A percentile compares a stretch with the other conserved stretches of the same genome.
These are phyloP conservation scores for Thunnus thynnus DNA, from an alignment of 2,113 vertebrate genomes.

Conservation along the genomic window DNA sequence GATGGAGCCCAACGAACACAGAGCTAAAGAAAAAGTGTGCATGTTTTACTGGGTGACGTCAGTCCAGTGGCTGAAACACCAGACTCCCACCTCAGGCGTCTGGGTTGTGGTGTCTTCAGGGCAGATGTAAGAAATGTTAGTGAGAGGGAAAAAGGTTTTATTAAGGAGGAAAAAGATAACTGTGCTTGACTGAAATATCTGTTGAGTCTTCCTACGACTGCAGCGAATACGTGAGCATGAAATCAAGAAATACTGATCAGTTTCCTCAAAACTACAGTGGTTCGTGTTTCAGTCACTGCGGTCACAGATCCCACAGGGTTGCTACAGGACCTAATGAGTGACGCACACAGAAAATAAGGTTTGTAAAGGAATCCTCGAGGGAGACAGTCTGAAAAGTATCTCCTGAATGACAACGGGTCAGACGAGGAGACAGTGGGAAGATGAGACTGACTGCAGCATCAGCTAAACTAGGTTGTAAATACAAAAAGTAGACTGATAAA, in stretches of 20 bases:
- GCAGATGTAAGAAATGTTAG: background rate
- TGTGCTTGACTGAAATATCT: too few relatives aligned
- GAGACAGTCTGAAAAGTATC: constrained; percentile 35
- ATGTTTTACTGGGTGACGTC: constrained; percentile 35
- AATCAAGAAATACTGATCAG: background rate
- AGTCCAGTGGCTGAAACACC: constrained; percentile 1
- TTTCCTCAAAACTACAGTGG: background rate
- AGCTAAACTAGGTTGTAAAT: constrained; percentile 1
- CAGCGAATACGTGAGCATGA: background rate
- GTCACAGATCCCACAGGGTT: background rate
- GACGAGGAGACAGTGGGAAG: constrained; percentile 15
- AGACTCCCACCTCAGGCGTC: constrained; percentile 88
- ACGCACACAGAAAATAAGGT: constrained; percentile 33
- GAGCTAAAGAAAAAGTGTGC: constrained; percentile 2
- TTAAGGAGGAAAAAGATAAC: background rate
- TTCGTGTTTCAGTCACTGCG: constrained; percentile 12
- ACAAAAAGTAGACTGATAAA: constrained; percentile 4
- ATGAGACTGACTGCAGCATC: constrained; percentile 27
- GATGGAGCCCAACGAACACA: constrained; percentile 42
- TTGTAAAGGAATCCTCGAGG: constrained; percentile 47
- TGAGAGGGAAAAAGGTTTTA: background rate
- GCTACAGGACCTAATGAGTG: constrained; percentile 20
- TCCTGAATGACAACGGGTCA: constrained; percentile 33
- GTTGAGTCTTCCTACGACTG: too few relatives aligned
- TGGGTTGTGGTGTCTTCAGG: constrained; percentile 79